Conservation (phyloP, 2,888 invertebrate genomes). For the Apotomis capreana region DNA sequence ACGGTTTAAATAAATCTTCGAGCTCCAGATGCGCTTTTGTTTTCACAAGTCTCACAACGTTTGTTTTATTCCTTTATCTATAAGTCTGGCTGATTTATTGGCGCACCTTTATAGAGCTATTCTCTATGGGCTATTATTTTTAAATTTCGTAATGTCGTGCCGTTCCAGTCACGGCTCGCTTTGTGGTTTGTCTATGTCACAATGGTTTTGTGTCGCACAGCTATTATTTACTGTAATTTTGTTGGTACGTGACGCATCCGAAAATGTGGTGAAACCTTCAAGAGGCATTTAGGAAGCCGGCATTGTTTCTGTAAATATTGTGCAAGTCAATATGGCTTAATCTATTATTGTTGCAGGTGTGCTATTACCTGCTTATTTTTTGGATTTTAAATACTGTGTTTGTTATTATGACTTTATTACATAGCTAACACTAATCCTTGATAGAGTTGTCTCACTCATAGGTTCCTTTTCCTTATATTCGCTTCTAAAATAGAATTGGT, state of each 20-base stretch:
- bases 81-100: slow-evolving; percentile 20
- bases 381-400: no score
- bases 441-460: no score
- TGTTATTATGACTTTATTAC: no score
- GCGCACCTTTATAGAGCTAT: slow-evolving; percentile 26
- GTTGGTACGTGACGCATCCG: slow-evolving; percentile 35
- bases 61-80: slow-evolving; percentile 8
- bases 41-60: slow-evolving; percentile 8
- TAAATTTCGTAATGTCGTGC: slow-evolving; percentile 31
- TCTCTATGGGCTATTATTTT: slow-evolving; percentile 35
- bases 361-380: neutral
- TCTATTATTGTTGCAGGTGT: no score
- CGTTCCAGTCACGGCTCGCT: slow-evolving; percentile 38
- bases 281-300: slow-evolving; percentile 15
- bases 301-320: slow-evolving; percentile 6
- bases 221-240: slow-evolving; percentile 43
- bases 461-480: no score
- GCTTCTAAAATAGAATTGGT: no score
- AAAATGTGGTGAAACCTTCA: slow-evolving; percentile 43
- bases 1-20: slow-evolving; percentile 12
- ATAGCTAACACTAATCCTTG: no score
- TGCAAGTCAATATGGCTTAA: neutral
- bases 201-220: slow-evolving; percentile 41
- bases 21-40: slow-evolving; percentile 19
- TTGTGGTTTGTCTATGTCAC: slow-evolving; percentile 37